Percentiles rank a stretch among this genome's conserved stretches.
phyloP scores from a whole-genome alignment of 92 coral and sea anemone species.

The Umimayanthus kanabou region DNA sequence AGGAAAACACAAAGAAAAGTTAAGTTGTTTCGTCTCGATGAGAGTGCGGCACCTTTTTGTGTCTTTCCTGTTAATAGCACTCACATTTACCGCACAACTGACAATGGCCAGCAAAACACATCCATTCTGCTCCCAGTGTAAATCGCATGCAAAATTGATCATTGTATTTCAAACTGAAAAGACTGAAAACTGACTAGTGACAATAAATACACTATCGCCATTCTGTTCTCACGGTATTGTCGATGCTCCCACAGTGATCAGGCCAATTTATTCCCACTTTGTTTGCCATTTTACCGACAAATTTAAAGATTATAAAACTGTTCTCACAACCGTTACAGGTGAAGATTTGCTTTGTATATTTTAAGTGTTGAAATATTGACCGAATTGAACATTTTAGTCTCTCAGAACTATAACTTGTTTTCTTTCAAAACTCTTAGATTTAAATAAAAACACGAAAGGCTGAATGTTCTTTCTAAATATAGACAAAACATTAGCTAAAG shows the following conservation, averaged over 20 bases:
- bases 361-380: not conserved
- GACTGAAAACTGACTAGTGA: not conserved
- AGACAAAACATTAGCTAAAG: no score
- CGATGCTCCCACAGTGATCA: not conserved
- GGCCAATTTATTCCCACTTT: not conserved
- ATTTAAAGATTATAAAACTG: no score
- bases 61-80: not conserved
- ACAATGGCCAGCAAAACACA: not conserved
- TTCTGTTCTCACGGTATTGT: not conserved
- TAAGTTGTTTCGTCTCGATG: not conserved
- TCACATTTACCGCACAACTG: not conserved
- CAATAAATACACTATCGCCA: not conserved
- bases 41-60: not conserved
- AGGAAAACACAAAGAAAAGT: not conserved
- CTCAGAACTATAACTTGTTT: no score
- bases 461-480: not conserved
- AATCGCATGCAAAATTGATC: not conserved
- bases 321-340: not conserved
- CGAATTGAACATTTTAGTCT: not conserved
- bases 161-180: no score
- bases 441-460: not conserved
- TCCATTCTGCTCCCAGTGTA: not conserved
- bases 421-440: not conserved
- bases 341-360: not conserved
- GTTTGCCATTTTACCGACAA: not conserved